Conservation (phyloP, 2,888 invertebrate genomes). For the Clivina fossor region DNA sequence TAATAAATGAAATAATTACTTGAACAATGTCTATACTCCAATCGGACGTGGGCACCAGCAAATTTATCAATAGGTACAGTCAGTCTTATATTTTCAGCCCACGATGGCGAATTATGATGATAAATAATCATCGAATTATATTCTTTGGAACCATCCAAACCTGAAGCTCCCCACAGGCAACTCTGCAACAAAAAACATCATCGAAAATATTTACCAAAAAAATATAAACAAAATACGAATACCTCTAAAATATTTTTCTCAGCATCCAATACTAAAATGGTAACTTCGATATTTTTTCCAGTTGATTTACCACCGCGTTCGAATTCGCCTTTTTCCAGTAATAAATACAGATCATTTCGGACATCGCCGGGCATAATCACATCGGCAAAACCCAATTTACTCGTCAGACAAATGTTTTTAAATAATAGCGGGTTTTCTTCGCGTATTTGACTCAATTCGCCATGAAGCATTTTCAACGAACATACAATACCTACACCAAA, state of each 20-base stretch:
- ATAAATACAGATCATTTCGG: conserved; percentile 89
- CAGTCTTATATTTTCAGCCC: conserved; percentile 86
- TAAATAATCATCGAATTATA: conserved; percentile 90
- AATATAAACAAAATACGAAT: conserved; percentile 35
- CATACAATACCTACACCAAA: conserved; percentile 68
- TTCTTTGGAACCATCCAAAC: conserved; percentile 69
- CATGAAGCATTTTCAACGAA: conserved; percentile 76
- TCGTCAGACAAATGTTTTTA: conserved; percentile 80
- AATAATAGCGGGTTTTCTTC: conserved; percentile 76
- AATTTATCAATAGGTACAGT: conserved; percentile 91
- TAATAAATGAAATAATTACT: no score
- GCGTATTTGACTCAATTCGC: conserved; percentile 77
- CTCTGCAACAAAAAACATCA: conserved; percentile 57
- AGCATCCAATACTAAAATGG: conserved; percentile 76
- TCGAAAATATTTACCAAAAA: conserved; percentile 39
- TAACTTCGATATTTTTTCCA: conserved; percentile 91
- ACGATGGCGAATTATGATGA: conserved; percentile 91
- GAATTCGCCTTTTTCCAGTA: conserved; percentile 85
- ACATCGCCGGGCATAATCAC: conserved; percentile 96
- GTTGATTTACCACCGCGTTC: conserved; percentile 92
- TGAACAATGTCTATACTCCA: conserved; percentile 92
- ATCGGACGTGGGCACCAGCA: conserved; percentile 85
- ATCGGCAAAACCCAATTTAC: conserved; percentile 90
- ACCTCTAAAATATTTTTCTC: conserved; percentile 73
- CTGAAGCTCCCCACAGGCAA: conserved; percentile 86